A percentile compares a stretch with the other conserved stretches of the same genome.
Evolutionary conservation across 2,113 vertebrate species (phyloP).

Genomic region (Lepidothrix coronata): DNA sequence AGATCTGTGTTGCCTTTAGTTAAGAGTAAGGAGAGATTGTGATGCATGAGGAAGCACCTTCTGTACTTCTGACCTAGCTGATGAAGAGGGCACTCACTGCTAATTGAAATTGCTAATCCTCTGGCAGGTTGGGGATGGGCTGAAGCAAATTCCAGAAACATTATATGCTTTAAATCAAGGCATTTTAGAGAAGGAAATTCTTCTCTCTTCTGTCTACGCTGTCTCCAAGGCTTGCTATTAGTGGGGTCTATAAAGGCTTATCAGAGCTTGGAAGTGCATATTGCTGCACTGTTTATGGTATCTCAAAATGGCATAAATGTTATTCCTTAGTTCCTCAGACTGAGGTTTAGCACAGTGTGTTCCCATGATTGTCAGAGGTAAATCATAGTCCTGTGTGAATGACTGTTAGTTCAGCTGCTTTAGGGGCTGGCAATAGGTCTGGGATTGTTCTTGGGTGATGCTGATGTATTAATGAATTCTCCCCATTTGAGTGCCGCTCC

Average conservation of each 20-base stretch:
- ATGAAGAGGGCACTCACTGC: background rate
- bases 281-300: background rate
- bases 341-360: background rate
- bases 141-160: background rate
- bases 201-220: background rate
- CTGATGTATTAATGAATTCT: background rate
- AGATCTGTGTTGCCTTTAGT: background rate
- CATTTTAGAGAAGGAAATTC: background rate
- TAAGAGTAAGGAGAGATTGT: background rate
- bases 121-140: background rate
- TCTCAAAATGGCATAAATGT: background rate
- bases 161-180: background rate
- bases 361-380: rapidly evolving
- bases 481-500: background rate
- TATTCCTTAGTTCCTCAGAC: background rate
- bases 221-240: background rate
- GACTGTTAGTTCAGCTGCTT: background rate
- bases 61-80: background rate
- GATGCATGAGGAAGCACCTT: background rate
- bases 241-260: background rate
- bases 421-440: background rate
- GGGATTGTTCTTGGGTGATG: background rate
- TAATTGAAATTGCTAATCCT: background rate
- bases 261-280: background rate
- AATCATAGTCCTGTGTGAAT: background rate